Percentiles rank a stretch among this genome's conserved stretches.
Evolutionary conservation across 1,140 invertebrate genomes (phyloP).

Genomic region (Arion vulgaris): DNA sequence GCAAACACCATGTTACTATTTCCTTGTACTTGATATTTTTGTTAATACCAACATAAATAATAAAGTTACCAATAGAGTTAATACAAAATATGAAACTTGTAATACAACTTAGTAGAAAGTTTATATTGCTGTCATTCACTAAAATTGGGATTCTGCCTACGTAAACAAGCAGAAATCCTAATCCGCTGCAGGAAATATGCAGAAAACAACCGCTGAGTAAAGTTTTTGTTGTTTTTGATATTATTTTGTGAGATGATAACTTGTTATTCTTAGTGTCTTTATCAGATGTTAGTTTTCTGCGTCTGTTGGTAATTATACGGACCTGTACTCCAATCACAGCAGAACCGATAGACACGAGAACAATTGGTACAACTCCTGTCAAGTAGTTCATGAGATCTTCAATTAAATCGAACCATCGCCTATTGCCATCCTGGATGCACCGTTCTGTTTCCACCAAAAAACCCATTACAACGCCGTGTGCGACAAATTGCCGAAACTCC

Average conservation of each 20-base stretch:
- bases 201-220: not conserved
- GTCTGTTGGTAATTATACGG: not conserved
- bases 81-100: not conserved
- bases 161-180: not conserved
- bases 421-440: not conserved
- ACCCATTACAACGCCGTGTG: not conserved
- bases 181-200: not conserved
- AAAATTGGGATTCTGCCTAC: not conserved
- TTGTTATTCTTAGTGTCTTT: not conserved
- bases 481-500: not conserved
- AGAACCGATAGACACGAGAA: not conserved
- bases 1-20: too few species aligned
- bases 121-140: not conserved
- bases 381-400: not conserved
- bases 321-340: not conserved
- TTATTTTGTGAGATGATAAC: not conserved
- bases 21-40: not conserved
- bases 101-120: not conserved
- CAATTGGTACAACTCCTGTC: not conserved
- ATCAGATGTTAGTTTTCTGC: not conserved
- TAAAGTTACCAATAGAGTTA: not conserved
- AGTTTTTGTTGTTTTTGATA: not conserved
- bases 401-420: not conserved
- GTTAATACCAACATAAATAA: not conserved
- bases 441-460: not conserved